These are phyloP conservation scores for Aldrovandia affinis DNA, from an alignment of 2,797 vertebrate genomes.

Conservation along the genomic window DNA sequence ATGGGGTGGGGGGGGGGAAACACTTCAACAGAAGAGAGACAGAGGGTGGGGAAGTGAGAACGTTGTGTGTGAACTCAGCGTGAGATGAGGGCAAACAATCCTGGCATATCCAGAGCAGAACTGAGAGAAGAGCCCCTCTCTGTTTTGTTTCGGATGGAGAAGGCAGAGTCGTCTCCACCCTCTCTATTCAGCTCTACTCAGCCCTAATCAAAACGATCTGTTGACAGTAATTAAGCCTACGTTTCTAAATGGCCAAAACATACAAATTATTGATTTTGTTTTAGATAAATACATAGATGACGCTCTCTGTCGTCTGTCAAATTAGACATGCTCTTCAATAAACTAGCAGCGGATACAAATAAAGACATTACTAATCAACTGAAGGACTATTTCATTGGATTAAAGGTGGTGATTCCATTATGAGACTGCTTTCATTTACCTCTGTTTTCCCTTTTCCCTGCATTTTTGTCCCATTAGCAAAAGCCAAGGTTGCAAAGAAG, in stretches of 20 bases:
- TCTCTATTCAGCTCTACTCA: background rate
- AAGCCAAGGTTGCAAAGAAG: background rate
- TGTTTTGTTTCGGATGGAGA: background rate
- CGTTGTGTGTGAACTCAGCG: too few species aligned
- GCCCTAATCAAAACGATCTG: background rate
- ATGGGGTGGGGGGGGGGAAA: conserved; percentile 40
- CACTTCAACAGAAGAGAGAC: background rate
- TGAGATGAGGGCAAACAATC: background rate
- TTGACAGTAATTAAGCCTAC: background rate
- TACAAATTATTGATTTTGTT: background rate
- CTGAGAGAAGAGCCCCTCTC: background rate
- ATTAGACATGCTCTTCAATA: background rate
- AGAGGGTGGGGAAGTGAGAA: background rate
- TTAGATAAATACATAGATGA: background rate
- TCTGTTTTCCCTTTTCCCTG: background rate
- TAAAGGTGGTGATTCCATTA: background rate
- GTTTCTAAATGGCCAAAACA: background rate
- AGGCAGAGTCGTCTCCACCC: background rate
- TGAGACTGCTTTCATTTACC: background rate
- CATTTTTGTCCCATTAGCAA: background rate
- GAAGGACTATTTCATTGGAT: background rate
- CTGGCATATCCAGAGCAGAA: background rate
- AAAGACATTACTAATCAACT: background rate
- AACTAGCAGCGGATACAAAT: background rate
- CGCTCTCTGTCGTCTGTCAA: background rate